Conservation (phyloP, 2,888 invertebrate genomes). For the Copidosoma aretas region DNA sequence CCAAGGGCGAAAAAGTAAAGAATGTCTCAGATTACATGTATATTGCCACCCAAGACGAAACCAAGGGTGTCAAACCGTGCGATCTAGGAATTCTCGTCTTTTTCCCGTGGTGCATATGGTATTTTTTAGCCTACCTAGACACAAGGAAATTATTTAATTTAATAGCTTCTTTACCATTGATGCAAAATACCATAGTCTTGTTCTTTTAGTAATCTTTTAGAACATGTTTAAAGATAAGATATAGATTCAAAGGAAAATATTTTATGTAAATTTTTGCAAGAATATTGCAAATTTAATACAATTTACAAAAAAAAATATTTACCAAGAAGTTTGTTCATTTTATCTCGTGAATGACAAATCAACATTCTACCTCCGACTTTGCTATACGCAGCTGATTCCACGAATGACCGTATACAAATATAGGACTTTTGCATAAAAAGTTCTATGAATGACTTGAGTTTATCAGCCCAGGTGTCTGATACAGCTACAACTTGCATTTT, state of each 20-base stretch:
- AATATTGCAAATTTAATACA: background rate
- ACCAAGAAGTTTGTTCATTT: slow-evolving; percentile 64
- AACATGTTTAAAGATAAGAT: slow-evolving; percentile 56
- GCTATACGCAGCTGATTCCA: slow-evolving; percentile 80
- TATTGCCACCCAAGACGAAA: too few relatives aligned
- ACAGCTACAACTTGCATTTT: slow-evolving; percentile 68
- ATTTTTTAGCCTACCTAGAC: too few relatives aligned
- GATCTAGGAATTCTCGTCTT: too few relatives aligned
- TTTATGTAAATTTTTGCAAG: too few relatives aligned
- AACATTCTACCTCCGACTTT: slow-evolving; percentile 64
- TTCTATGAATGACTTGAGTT: slow-evolving; percentile 67
- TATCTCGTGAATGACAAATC: slow-evolving; percentile 61
- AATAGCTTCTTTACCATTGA: slow-evolving; percentile 61
- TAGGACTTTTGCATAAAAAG: slow-evolving; percentile 67
- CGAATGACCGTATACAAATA: slow-evolving; percentile 74
- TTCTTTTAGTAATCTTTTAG: slow-evolving; percentile 58
- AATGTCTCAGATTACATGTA: too few relatives aligned
- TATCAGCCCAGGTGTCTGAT: slow-evolving; percentile 71
- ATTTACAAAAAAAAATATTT: slow-evolving; percentile 19
- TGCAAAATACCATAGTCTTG: slow-evolving; percentile 71
- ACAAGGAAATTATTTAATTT: slow-evolving; percentile 66
- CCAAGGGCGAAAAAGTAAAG: too few relatives aligned
- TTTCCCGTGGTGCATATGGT: too few relatives aligned
- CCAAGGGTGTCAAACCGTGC: too few relatives aligned
- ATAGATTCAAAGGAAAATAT: too few relatives aligned